Evolutionary conservation across 1,140 invertebrate genomes (phyloP), one percentile per base, ranked within the genome.

Genomic region (Caligus rogercresseyi): DNA sequence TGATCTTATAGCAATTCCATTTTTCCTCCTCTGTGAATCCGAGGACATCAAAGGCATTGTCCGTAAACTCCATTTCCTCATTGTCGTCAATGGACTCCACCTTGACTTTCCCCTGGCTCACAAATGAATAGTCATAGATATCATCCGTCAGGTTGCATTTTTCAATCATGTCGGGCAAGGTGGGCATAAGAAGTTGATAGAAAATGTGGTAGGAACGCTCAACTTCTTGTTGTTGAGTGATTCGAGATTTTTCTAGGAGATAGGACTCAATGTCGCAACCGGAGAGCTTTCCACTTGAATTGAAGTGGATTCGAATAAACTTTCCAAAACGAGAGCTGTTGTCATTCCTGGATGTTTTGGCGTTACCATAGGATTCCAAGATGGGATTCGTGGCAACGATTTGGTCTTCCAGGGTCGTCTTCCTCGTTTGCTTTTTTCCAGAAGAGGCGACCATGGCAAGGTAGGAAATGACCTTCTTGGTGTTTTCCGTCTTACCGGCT

Each of bases 261-360:
- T 99, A 98, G 70, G 91, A 95, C 79, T 99, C 95, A 79, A 99
- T 99, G 80, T 99, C 95, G 80, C 93, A 94, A 83, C 95, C 95
- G 76, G 95, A 93, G 78, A 99, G 80, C 85, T 98, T 98, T 77
- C 94, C 95, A 79, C 87, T 86, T 65, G 89, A 88, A 71, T 93
- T 93, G 80, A 99, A 99, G 77, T 98, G 94, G 76, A 98, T 98
- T 85, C 95, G 90, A 81, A 99, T 98, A 84, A 99, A 99, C 88
- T 99, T 92, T 90, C 88, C 88, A 85, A 93, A 92, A 83, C 93
- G 88, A 67, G 93, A 98, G 19, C 92, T 97, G 85, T 98, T 97
- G 79, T 98, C 93, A 79, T 98, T 97, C 88, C 93, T 89, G 72
- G 92, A 89, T 71, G 93, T 98, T 83, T 98, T 98, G 74, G 93